Evolutionary conservation across 2,888 invertebrate species (phyloP), one percentile per base, ranked within the genome.

Genomic region (Deilephila porcellus): DNA sequence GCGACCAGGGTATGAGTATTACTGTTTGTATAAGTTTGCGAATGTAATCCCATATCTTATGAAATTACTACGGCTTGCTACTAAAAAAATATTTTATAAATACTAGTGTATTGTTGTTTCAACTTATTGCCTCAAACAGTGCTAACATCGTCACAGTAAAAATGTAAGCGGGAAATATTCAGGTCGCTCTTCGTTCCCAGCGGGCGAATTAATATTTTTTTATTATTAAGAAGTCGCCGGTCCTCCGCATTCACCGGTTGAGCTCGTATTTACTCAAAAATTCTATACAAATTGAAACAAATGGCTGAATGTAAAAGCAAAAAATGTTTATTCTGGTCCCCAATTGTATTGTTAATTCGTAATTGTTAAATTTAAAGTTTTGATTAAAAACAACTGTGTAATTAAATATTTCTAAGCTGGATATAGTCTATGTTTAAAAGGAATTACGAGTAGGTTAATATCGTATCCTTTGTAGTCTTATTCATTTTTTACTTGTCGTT

Each of bases 121-220:
- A 53, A 53, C 1, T 17, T 17, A 53, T 56, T 19, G 53, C 5
- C 3, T 19, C 19, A 19, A 6, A n/a, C 19, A 56, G 7, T 37
- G n/a, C 63, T 19, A 63, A 63, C 5, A 25, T 19, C 11, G 62
- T 52, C 8, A 67, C 20, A 1, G 20, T 0, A 67, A 64, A 67
- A 37, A 45, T 11, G 7, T 8, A 5, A 20, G n/a, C 20, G 14
- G 25, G 17, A 52, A 52, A 52, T 52, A 34, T 4, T 25, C 17
- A 19, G 8, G 25, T 45, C 14, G n/a, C 14, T 52, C 25, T 25
- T 17, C 20, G 8, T 20, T 64, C 20, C 45, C 25, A 52, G 25
- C 45, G 67, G 45, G 25, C 45, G 20, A 25, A 67, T 67, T 25
- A 67, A 52, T 20, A 67, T 14, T 67, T 64, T 67, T 56, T 67